phyloP scores from a whole-genome alignment of 2,888 invertebrate species.

The Sphecodes monilicornis region DNA sequence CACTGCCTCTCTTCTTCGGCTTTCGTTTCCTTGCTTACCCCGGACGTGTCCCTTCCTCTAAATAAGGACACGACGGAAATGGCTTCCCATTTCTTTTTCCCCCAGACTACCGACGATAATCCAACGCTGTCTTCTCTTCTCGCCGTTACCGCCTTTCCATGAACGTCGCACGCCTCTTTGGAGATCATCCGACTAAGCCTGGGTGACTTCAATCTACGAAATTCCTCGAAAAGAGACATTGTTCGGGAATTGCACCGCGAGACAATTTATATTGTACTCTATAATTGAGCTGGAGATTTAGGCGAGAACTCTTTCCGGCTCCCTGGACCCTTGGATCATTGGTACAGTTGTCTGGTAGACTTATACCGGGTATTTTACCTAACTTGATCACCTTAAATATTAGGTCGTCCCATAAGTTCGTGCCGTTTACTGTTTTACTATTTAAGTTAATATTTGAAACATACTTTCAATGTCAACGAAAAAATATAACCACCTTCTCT shows the following conservation, averaged over 20 bases:
- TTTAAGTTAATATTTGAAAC: too few relatives aligned
- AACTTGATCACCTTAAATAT: too few relatives aligned
- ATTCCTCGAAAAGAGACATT: constrained; percentile 37
- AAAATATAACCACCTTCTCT: too few relatives aligned
- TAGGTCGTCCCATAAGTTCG: too few relatives aligned
- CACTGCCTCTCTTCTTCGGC: constrained; percentile 73
- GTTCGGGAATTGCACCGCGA: not conserved
- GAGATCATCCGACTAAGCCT: constrained; percentile 43
- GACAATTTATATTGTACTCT: not conserved
- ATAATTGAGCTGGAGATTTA: not conserved
- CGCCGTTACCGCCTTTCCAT: not conserved
- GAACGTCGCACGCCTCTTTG: constrained; percentile 7
- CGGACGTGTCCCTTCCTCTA: constrained; percentile 77
- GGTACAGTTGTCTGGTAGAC: not conserved
- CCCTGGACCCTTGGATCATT: not conserved
- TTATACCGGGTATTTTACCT: too few relatives aligned
- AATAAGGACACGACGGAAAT: constrained; percentile 83
- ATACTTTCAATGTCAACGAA: too few relatives aligned
- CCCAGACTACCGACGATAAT: constrained; percentile 53
- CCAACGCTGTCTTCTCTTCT: constrained; percentile 27
- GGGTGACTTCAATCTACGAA: constrained; percentile 8
- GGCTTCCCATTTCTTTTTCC: constrained; percentile 78
- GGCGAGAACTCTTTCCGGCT: not conserved
- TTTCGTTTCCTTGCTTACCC: constrained; percentile 66
- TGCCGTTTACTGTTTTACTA: too few relatives aligned